Evolutionary conservation across 2,113 vertebrate genomes (phyloP).

Genomic region (Megaceryle torquata): DNA sequence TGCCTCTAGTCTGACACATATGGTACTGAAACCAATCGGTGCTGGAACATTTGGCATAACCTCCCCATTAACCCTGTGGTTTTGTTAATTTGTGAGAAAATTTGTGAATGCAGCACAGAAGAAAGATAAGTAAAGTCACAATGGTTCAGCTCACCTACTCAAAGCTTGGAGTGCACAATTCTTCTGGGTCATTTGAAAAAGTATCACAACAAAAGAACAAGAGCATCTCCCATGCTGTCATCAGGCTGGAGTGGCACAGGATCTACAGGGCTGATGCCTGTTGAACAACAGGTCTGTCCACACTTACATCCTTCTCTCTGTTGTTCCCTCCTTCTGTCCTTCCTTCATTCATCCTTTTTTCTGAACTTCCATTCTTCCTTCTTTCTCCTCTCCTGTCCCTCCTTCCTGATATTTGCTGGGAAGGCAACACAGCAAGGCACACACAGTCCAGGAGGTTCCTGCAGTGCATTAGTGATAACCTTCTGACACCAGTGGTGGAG

Average conservation of each 20-base stretch:
- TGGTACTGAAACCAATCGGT: background rate
- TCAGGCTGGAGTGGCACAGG: background rate
- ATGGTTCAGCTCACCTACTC: fast-evolving
- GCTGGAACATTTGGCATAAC: background rate
- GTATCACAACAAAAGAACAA: fast-evolving
- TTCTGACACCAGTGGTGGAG: no score
- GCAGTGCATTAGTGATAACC: no score
- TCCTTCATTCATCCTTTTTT: background rate
- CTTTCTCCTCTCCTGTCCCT: no score
- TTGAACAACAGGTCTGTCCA: background rate
- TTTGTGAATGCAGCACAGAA: background rate
- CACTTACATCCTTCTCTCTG: background rate
- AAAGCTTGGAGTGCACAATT: fast-evolving
- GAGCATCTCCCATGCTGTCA: fast-evolving
- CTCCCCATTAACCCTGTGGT: background rate
- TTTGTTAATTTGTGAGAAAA: background rate
- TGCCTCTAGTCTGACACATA: fast-evolving
- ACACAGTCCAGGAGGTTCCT: no score
- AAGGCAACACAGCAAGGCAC: no score
- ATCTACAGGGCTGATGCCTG: background rate
- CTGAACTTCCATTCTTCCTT: background rate
- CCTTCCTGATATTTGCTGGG: no score
- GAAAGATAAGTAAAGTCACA: background rate
- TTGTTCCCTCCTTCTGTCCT: background rate
- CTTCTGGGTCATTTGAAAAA: background rate